Evolutionary conservation across 2,113 vertebrate genomes (phyloP), one percentile per base, ranked within the genome.

Genomic region (Corapipo altera): DNA sequence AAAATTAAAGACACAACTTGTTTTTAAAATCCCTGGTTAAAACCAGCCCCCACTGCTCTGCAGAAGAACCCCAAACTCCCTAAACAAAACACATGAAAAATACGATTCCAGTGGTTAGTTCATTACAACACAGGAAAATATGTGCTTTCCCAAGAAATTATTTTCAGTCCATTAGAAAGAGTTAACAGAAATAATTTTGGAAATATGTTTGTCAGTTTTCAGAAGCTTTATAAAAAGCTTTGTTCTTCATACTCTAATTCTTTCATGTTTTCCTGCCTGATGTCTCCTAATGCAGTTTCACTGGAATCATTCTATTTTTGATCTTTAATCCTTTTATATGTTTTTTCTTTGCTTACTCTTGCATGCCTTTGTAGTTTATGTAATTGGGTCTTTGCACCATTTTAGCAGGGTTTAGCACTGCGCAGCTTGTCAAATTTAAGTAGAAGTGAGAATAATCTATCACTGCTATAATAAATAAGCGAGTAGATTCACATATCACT

Each of bases 301-400:
- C 93, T 97, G 80, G 93, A 98, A 97, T 96, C 85, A 51, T 93
- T 94, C 91, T 90, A 97, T 96, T 98, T 98, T 97, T 98, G 96
- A 98, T 97, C 97, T 98, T 97, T 98, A 98, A 98, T 98, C 97
- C 97, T 96, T 98, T 97, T 97, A 96, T 97, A 96, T 94, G 95
- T 96, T 97, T 97, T 97, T 95, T 95, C 96, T 96, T 96, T 97
- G 96, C 97, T 97, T 97, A 97, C 96, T 96, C 96, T 97, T 93
- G 85, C 97, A 96, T 95, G 97, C 91, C 97, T 98, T 97, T 97
- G 97, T 97, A 98, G 96, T 96, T 97, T 89, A 94, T 96, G 88
- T 98, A 98, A 98, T 98, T 98, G 97, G 97, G 97, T 97, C 97
- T 97, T 97, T 97, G 97, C 97, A 97, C 93, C 90, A 96, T 97